Evolutionary conservation across 2,888 invertebrate species (phyloP).

Genomic region (Blera fallax): DNA sequence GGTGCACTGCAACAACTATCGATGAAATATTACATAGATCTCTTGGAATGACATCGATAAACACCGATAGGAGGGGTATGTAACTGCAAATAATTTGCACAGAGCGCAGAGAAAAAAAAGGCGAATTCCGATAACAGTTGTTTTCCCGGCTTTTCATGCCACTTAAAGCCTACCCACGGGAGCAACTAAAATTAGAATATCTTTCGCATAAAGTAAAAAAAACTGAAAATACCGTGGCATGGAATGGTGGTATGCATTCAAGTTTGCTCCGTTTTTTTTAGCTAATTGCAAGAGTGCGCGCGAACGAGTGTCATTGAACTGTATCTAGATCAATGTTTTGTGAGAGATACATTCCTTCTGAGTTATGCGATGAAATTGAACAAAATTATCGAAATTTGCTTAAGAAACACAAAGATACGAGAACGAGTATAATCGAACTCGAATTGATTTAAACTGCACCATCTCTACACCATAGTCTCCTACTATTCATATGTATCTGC

Average conservation of each 20-base stretch:
- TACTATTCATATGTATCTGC: too few species aligned
- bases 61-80: constrained; percentile 14
- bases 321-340: constrained; percentile 66
- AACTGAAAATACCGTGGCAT: not conserved
- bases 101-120: not conserved
- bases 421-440: too few species aligned
- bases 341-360: constrained; percentile 22
- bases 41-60: constrained; percentile 65
- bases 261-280: constrained; percentile 44
- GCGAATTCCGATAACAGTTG: constrained; percentile 69
- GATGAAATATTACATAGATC: constrained; percentile 65
- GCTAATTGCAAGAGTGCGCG: constrained; percentile 39
- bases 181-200: constrained; percentile 72
- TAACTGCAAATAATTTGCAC: constrained; percentile 49
- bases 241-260: constrained; percentile 13
- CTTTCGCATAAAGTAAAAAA: constrained; percentile 48
- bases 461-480: too few species aligned
- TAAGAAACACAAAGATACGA: too few species aligned
- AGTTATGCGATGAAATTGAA: not conserved
- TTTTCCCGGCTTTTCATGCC: constrained; percentile 70
- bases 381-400: too few species aligned
- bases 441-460: too few species aligned
- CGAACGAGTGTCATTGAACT: constrained; percentile 60
- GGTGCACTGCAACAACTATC: constrained; percentile 10
- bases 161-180: constrained; percentile 73